Base-by-base conservation (phyloP, 2,888 invertebrate species). In the Ditula angustiorana region DNA sequence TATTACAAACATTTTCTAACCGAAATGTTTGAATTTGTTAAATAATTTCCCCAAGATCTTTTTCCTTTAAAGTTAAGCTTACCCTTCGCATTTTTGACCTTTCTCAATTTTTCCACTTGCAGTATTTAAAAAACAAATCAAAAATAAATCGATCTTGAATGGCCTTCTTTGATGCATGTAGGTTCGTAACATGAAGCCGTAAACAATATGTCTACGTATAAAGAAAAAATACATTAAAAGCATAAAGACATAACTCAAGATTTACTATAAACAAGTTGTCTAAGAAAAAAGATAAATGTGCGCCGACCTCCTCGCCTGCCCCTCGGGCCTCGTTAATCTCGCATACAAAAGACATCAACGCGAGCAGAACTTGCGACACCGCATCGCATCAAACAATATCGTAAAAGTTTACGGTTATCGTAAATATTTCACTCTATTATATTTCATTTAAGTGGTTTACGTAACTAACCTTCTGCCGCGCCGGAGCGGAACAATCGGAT, bases 271-370 rank as follows among this genome's bases (percentile, higher is more conserved):
- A 8, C 41, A 19, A 8, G 16, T 19, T 19, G 19, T 37, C 3
- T 41, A 41, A 13, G 2, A 35, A 37, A 30, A 50, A 30, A 1
- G 28, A 11, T 1, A 19, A 50, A 28, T 50, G 11, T n/a, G 10
- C 16, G 11, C 5, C 16, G 19, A 19, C 19, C 41, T 35, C 16
- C 19, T 41, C 19, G 10, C 19, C 19, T 41, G 41, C 41, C 41
- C 41, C 41, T 2, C 8, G 41, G 19, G 13, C 37, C 8, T 41
- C 50, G 50, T 52, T 33, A 30, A 26, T 49, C 41, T 37, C 44
- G 37, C 71, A 24, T 71, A 74, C 70, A 81, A 79, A 79, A 79
- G 81, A 81, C 74, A 73, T 80, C 76, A 81, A 81, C 80, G 80
- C 71, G 73, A 69, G 60, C 44, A 41, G 30, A 21, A 28, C 68